A percentile compares a stretch with the other conserved stretches of the same genome.
These are phyloP conservation scores for Bellardia pandia DNA, from an alignment of 2,888 invertebrate species.

Conservation along the genomic window DNA sequence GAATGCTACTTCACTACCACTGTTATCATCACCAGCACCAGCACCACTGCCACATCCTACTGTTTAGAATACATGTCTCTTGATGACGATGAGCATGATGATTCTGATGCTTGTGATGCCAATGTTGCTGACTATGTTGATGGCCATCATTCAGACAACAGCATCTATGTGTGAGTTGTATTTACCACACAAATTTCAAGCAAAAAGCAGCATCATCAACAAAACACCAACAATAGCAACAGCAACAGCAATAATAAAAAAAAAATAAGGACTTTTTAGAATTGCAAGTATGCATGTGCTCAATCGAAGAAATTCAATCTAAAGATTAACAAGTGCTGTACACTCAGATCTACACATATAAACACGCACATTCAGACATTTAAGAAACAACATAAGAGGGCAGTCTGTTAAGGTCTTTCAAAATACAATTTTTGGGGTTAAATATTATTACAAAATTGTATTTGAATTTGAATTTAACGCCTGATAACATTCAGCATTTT, in stretches of 20 bases:
- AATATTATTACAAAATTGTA: no score
- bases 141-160: conserved; percentile 54
- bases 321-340: conserved; percentile 66
- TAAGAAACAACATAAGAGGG: neutral
- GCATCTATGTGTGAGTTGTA: neutral
- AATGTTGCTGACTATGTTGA: conserved; percentile 56
- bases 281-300: conserved; percentile 60
- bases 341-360: neutral
- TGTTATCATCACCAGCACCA: neutral
- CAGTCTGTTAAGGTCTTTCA: neutral
- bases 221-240: neutral
- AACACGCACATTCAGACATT: neutral
- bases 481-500: no score
- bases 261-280: conserved; percentile 49
- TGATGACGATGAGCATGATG: conserved; percentile 37
- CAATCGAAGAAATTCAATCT: conserved; percentile 72
- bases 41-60: conserved; percentile 23
- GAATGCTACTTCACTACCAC: conserved; percentile 54
- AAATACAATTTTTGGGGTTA: neutral
- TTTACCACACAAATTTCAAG: conserved; percentile 30
- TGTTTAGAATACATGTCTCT: conserved; percentile 64
- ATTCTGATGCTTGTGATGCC: conserved; percentile 58
- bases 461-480: no score
- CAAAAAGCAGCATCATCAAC: conserved; percentile 38
- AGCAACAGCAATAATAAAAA: conserved; percentile 2